phyloP scores from a whole-genome alignment of 2,113 vertebrate species.

The Cyprinodon variegatus region DNA sequence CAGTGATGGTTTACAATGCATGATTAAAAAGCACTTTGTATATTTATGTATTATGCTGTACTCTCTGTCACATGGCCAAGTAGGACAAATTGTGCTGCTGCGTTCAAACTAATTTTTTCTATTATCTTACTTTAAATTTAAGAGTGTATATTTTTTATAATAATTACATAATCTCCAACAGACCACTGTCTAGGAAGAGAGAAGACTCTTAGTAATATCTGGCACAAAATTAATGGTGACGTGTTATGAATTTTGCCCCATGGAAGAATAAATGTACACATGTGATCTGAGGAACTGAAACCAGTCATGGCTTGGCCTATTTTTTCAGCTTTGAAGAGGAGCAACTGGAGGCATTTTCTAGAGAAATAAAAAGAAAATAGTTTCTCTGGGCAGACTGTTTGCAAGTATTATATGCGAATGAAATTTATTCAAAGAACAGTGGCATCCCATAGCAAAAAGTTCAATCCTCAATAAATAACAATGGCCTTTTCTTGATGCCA shows the following conservation, averaged over 20 bases:
- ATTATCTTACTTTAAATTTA: background rate
- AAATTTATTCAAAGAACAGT: conserved; percentile 46
- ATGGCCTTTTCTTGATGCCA: conserved; percentile 57
- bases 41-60: too few relatives aligned
- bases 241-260: conserved; percentile 21
- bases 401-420: conserved; percentile 26
- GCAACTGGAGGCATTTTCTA: conserved; percentile 37
- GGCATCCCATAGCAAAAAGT: conserved; percentile 43
- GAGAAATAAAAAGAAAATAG: conserved; percentile 20
- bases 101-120: too few relatives aligned
- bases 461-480: conserved; percentile 45
- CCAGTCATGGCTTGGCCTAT: conserved; percentile 17
- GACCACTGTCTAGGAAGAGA: background rate
- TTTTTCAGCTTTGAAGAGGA: conserved; percentile 20
- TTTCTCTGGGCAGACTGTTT: conserved; percentile 19
- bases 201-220: conserved; percentile 1
- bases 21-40: too few relatives aligned
- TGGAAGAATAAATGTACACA: conserved; percentile 9
- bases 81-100: too few relatives aligned
- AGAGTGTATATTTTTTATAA: background rate
- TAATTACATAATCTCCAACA: background rate
- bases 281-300: conserved; percentile 38
- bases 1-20: too few relatives aligned
- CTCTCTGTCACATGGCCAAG: too few relatives aligned
- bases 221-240: conserved; percentile 1